These are phyloP conservation scores for Cephus pulcher DNA, from an alignment of 2,888 invertebrate genomes.

Conservation along the genomic window DNA sequence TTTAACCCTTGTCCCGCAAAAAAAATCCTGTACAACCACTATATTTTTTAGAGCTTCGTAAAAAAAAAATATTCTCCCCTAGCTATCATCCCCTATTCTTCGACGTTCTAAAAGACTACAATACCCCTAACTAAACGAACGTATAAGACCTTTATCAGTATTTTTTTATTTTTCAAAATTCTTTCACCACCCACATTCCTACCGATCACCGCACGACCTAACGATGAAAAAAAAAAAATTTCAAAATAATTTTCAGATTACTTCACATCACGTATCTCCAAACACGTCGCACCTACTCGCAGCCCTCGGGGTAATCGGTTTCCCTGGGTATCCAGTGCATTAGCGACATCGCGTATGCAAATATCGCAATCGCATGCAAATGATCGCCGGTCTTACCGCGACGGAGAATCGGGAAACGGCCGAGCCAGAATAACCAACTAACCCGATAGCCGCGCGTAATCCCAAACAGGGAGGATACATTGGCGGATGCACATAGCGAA, in stretches of 20 bases:
- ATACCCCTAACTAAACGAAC: background rate
- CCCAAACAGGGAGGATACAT: conserved; percentile 35
- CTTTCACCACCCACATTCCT: too few relatives aligned
- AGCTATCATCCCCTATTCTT: background rate
- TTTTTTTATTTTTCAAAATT: background rate
- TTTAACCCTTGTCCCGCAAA: conserved; percentile 15
- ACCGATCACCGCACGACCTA: too few relatives aligned
- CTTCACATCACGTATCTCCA: background rate
- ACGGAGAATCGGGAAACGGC: conserved; percentile 23
- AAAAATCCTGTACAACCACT: conserved; percentile 16
- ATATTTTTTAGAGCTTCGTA: conserved; percentile 2
- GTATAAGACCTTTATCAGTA: background rate
- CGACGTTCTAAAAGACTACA: background rate
- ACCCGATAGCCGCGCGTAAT: conserved; percentile 35
- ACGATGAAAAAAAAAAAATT: too few relatives aligned
- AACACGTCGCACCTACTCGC: background rate
- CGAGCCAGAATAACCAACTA: conserved; percentile 31
- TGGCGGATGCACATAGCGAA: conserved; percentile 12
- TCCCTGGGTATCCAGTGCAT: conserved; percentile 17
- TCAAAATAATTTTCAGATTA: background rate
- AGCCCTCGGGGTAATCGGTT: background rate
- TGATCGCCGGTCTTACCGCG: conserved; percentile 28
- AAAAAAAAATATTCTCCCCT: conserved; percentile 1
- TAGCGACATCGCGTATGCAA: conserved; percentile 26
- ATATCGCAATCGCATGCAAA: conserved; percentile 31